Evolutionary conservation across 2,113 vertebrate species (phyloP), one percentile per base, ranked within the genome.

Genomic region (Siniperca chuatsi): DNA sequence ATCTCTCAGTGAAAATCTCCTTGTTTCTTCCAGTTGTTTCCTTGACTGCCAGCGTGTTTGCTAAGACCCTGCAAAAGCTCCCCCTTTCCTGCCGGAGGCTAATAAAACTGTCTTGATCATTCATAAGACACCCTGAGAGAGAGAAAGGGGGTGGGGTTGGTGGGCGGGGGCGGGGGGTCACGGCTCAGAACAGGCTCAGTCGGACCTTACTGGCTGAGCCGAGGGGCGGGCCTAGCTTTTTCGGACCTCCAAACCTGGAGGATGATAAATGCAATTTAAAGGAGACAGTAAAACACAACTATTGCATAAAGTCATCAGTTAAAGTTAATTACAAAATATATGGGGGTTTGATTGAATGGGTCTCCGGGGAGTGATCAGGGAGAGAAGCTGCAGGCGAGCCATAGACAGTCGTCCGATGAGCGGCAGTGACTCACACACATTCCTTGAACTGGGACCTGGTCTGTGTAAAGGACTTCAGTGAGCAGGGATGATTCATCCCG

Each of bases 311-410:
- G 92, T 93, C 90, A 92, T 93, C 90, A 90, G 91, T 92, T 94
- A 89, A 91, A 92, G 85, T 92, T 95, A 94, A 95, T 95, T 94
- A 94, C 81, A 82, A 92, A 94, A 93, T 94, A 92, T 95, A 94
- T 92, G 92, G 92, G 84, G 79, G 85, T 92, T 89, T 94, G 93
- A 94, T 95, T 93, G 90, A 94, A 95, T 92, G 83, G 88, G 88
- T 92, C 93, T 76, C 92, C 8, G 18, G 92, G 91, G 94, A 84
- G 93, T 83, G 90, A 94, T 94, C 92, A 93, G 61, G 70, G 66
- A 92, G 92, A 93, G 88, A 85, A 92, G 92, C 92, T 92, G 87
- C 90, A 93, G 93, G 93, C 89, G 23, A 87, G 81, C 58, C 33
- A 60, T 78, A 84, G 88, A 90, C 89, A 89, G 84, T 92, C 62